These are phyloP conservation scores for Eulithis prunata DNA, from an alignment of 2,888 invertebrate species.

Conservation along the genomic window DNA sequence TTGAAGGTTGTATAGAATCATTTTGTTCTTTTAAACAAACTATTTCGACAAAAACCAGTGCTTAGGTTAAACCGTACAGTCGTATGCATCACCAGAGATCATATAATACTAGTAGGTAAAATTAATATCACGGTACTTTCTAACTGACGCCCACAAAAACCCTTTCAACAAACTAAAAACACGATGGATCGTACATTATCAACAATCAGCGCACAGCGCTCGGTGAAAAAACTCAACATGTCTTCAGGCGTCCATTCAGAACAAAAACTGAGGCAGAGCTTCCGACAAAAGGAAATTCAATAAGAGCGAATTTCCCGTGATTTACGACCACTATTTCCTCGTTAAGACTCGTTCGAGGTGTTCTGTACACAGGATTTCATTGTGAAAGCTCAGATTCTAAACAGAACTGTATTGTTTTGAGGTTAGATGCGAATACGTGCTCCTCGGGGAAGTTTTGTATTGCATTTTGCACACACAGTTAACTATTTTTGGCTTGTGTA, in stretches of 20 bases:
- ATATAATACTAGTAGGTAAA: conserved; percentile 3
- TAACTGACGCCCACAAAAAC: conserved; percentile 21
- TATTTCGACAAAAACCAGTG: no score
- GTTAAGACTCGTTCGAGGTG: conserved; percentile 78
- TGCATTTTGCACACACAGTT: background rate
- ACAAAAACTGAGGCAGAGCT: conserved; percentile 74
- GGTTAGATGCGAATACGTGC: conserved; percentile 22
- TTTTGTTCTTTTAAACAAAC: no score
- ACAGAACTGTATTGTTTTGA: conserved; percentile 26
- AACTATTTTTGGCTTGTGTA: background rate
- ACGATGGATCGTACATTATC: conserved; percentile 42
- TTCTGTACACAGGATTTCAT: conserved; percentile 66
- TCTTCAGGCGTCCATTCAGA: conserved; percentile 67
- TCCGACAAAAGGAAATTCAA: conserved; percentile 82
- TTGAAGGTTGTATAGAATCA: no score
- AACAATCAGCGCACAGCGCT: conserved; percentile 40
- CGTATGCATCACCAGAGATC: background rate
- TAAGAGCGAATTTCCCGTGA: conserved; percentile 82
- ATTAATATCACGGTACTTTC: conserved; percentile 16
- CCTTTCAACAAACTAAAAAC: conserved; percentile 33
- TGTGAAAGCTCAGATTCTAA: conserved; percentile 45
- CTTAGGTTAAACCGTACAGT: background rate
- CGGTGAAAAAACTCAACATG: conserved; percentile 60
- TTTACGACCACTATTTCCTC: conserved; percentile 83
- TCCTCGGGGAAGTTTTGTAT: conserved; percentile 9